A percentile compares a stretch with the other conserved stretches of the same genome.
Conservation (phyloP, 2,113 vertebrate species). For the Microcebus jonahi region DNA sequence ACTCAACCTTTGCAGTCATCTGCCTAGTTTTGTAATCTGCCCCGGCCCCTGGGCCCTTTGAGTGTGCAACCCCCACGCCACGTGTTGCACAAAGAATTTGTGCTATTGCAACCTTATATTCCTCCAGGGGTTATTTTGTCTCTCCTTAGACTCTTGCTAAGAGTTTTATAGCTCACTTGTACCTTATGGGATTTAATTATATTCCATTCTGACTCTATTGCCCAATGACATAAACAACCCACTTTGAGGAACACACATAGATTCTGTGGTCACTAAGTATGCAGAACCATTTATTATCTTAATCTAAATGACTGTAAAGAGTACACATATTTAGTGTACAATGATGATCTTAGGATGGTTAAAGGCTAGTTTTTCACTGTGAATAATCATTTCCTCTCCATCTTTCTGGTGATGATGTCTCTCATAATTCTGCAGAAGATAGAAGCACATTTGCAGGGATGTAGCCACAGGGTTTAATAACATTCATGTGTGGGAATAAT, state of each 20-base stretch:
- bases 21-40: not conserved
- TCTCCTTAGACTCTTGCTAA: not conserved
- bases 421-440: not conserved
- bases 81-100: not conserved
- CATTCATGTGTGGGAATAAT: not conserved
- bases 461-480: not conserved
- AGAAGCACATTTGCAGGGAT: not conserved
- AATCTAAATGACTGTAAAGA: not conserved
- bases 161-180: not conserved
- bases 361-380: not conserved
- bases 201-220: not conserved
- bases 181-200: not conserved
- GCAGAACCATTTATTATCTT: not conserved
- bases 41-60: not conserved
- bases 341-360: not conserved
- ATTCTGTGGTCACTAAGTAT: not conserved
- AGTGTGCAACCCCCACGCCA: not conserved
- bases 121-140: not conserved
- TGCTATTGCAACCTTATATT: accelerated
- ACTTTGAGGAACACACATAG: not conserved
- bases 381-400: not conserved
- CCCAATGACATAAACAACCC: not conserved
- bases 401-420: not conserved
- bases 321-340: not conserved
- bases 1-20: too few species aligned